Evolutionary conservation across 2,888 invertebrate species (phyloP), one percentile per base, ranked within the genome.

Genomic region (Priocnemis perturbator): DNA sequence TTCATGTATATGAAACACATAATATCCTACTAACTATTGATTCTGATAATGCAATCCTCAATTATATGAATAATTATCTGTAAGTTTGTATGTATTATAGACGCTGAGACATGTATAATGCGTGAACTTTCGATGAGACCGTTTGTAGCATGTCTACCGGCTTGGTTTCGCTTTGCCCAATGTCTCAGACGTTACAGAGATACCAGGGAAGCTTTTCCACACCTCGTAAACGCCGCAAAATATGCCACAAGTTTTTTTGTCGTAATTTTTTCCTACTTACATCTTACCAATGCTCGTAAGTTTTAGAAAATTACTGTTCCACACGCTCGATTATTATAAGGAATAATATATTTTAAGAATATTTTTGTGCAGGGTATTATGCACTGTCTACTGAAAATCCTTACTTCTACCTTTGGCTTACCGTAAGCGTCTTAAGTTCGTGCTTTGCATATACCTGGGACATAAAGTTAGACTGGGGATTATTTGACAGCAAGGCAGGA

Each of bases 401-500:
- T 37, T 97, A 94, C 90, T 93, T 97, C 56, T 96, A 96, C 91
- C 90, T 97, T 60, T 98, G 98, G 98, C 93, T 99, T 70, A 91
- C 93, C 2, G 93, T 95, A 47, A 94, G 95, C 81, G 89, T 98
- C 44, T 90, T 97, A 3, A 97, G 97, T 62, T 98, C 99, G 0
- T 93, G 96, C 68, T 99, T 99, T 89, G 97, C 98, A 0, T 98
- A 98, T 89, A 95, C 96, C 0, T 99, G 99, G 99, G 99, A 99
- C 89, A 95, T 99, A 50, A 97, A 96, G 90, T 96, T 99, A 95
- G 99, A 99, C 91, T 99, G 99, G 99, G 98, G 98, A 0, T 91
- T 99, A 60, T 94, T 98, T 83, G 98, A 98, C 86, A 93, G 93
- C 64, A 95, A 95, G 78, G 95, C 97, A 0, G 96, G 96, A 0